These are phyloP conservation scores for Cricetomys ansorgei DNA, from an alignment of 2,113 vertebrate species.

Conservation along the genomic window DNA sequence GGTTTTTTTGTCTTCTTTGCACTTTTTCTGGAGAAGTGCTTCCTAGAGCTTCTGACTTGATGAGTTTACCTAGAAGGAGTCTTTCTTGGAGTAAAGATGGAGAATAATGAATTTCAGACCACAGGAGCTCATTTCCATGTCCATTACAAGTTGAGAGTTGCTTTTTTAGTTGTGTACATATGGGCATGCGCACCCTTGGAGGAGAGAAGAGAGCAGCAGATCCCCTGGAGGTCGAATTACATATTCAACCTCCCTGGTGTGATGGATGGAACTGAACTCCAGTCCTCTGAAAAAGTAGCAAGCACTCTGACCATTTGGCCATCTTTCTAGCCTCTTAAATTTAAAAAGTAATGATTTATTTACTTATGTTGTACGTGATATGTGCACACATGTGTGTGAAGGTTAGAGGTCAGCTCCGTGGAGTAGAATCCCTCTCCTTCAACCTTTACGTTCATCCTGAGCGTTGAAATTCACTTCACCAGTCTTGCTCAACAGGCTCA, in stretches of 20 bases:
- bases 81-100: not conserved
- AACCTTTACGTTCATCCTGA: not conserved
- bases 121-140: not conserved
- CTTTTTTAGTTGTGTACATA: constrained; percentile 4
- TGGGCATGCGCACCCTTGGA: not conserved
- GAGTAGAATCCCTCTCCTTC: not conserved
- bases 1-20: not conserved
- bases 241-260: not conserved
- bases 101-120: not conserved
- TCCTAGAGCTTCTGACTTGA: not conserved
- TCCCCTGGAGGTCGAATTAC: not conserved
- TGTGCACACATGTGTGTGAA: not conserved
- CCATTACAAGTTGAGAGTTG: not conserved
- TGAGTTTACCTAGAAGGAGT: not conserved
- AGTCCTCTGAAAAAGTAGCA: not conserved
- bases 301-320: not conserved
- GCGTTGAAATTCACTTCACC: not conserved
- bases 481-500: not conserved
- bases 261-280: not conserved
- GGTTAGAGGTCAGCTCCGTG: not conserved
- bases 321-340: not conserved
- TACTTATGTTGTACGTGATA: not conserved
- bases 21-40: constrained; percentile 24
- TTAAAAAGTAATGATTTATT: not conserved
- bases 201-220: not conserved